Evolutionary conservation across 2,797 vertebrate genomes (phyloP), one percentile per base, ranked within the genome.

Genomic region (Schizopygopsis malacanthus): DNA sequence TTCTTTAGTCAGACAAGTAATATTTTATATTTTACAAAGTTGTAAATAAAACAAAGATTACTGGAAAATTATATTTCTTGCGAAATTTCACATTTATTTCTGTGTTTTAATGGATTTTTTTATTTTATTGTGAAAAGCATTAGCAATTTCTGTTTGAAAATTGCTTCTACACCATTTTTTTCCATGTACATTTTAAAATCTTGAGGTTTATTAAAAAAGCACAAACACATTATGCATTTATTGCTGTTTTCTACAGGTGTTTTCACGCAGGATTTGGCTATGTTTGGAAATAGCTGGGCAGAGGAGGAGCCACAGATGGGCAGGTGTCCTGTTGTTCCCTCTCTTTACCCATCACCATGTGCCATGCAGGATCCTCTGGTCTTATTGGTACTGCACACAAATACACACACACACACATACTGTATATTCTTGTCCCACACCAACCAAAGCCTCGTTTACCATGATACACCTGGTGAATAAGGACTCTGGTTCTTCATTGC

Each of bases 241-340:
- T 61, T 9, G 1, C 33, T 56, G 47, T 79, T 72, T 83, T 28
- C 13, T 87, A 1, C 89, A 99, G 98, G 97, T 83, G 94, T 97
- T 88, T 90, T 97, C 90, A 98, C 97, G 1, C 95, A 96, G 0
- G 96, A 99, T 11, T 89, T 99, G 79, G 94, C 95, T 80, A 95
- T 98, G 91, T 99, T 99, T 3, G 97, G 95, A 71, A 97, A 97
- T 87, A 99, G 98, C 85, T 99, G 98, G 98, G 93, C 95, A 88
- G 97, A 98, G 91, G 92, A 93, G 22, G 88, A 92, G 75, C 97
- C 97, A 0, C 93, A 96, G 33, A 92, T 94, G 87, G 33, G 91
- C 33, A 84, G 47, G 0, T 91, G 90, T 28, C 91, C 94, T 79
- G 85, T 81, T 16, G 93, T 94, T 47, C 88, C 95, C 4, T 90